Evolutionary conservation across 2,113 vertebrate species (phyloP), one percentile per base, ranked within the genome.

Genomic region (Eleginops maclovinus): DNA sequence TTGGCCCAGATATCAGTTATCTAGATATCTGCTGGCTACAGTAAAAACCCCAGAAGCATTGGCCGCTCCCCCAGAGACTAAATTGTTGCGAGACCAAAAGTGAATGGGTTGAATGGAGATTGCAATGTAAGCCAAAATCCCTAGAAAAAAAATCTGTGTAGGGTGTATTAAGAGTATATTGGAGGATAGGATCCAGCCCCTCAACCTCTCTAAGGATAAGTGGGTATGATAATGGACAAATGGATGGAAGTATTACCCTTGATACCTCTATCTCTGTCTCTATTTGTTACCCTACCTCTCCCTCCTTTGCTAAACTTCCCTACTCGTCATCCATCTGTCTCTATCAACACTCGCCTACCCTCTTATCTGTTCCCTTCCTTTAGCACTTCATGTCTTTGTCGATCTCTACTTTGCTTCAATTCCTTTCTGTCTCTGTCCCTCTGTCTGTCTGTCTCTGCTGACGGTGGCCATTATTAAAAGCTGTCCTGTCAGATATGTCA

Each of bases 401-500:
- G 7, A n/a, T 44, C 65, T 60, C 44, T 43, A 4, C 43, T 75
- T 54, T 50, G 44, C 51, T 22, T 28, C 40, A 16, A 61, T 70
- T 47, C 36, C 58, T 31, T 6, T 65, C 55, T 26, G 26, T 61
- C 47, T 65, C 21, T 15, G 4, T 50, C 31, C 44, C 19, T 56
- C 55, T 22, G 15, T 67, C 49, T 46, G 59, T 65, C 50, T 60
- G 60, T 67, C 81, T 82, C 43, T 79, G 82, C 89, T 88, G 89
- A 85, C 22, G 15, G 71, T 53, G 74, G 85, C 72, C 86, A 85
- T 90, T 87, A 88, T 88, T 84, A 90, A 91, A 87, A 87, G 77
- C 87, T 76, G 72, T 78, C 67, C 75, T n/a, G 61, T 85, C 79
- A 70, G 72, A 86, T 81, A 60, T 86, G 85, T 85, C 50, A 56